Evolutionary conservation across 2,888 invertebrate genomes (phyloP), one percentile per base, ranked within the genome.

Genomic region (Acronicta alni): DNA sequence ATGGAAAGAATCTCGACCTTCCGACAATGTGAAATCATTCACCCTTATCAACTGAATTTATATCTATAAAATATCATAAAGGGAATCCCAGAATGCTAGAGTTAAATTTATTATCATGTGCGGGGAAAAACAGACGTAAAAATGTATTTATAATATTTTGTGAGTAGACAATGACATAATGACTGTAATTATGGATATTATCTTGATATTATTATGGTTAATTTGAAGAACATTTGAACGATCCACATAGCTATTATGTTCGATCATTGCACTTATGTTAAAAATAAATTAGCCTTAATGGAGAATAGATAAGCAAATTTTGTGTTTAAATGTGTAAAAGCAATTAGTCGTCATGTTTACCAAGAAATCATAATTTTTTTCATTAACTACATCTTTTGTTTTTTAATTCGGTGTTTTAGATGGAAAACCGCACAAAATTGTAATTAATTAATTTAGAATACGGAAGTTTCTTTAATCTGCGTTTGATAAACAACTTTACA

Each of bases 281-380:
- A 23, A n/a, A 23, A 14, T 42, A 42, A n/a, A 42, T 42, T 42
- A 42, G 4, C 23, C 23, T 23, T 8, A 42, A 42, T 42, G 20
- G 20, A 5, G n/a, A 20, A 42, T 42, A 15, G 15, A n/a, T 0
- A 23, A 42, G 42, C 42, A 42, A n/a, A n/a, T 23, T 42, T 8
- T 3, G 8, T 23, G 8, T 15, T 42, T 23, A 35, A 35, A 35
- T 35, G 5, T n/a, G 5, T n/a, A 35, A 35, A 32, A 35, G 35
- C n/a, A 35, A n/a, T 35, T 35, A 35, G 35, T 30, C 10, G n/a
- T n/a, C n/a, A 6, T 35, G n/a, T 35, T 32, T 14, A 32, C 32
- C 1, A 14, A 14, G 32, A n/a, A 32, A 0, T 32, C 14, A 32
- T 32, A 10, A 26, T 26, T 9, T 3, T 23, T 20, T n/a, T n/a